Conservation (phyloP, 2,888 invertebrate species). For the Agrochola macilenta region DNA sequence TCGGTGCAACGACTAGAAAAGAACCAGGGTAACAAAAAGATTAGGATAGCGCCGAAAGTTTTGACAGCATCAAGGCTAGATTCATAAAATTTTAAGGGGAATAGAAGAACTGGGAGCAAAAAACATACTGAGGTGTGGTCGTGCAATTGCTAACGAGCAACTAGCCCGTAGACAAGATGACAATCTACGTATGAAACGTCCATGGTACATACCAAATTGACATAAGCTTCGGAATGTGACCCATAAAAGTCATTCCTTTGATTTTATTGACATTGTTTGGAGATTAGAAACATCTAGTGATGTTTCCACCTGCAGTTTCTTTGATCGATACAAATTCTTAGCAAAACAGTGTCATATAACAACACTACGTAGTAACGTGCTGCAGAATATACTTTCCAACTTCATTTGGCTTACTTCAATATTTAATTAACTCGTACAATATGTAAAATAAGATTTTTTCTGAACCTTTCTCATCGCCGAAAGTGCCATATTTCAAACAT, state of each 20-base stretch:
- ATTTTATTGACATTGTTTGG: slow-evolving; percentile 33
- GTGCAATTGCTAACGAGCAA: slow-evolving; percentile 33
- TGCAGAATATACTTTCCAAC: neutral
- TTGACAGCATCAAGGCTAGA: neutral
- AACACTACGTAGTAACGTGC: neutral
- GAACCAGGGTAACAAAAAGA: neutral
- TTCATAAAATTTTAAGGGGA: neutral
- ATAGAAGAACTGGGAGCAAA: neutral
- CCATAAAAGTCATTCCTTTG: slow-evolving; percentile 35
- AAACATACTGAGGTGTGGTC: slow-evolving; percentile 1
- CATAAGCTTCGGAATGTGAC: slow-evolving; percentile 43
- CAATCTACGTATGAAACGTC: slow-evolving; percentile 45
- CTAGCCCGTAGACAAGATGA: slow-evolving; percentile 26
- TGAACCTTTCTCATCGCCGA: neutral
- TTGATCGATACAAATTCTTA: slow-evolving; percentile 1
- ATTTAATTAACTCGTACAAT: neutral
- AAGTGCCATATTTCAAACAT: slow-evolving; percentile 14
- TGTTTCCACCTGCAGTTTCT: neutral
- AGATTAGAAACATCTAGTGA: slow-evolving; percentile 7
- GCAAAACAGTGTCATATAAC: neutral
- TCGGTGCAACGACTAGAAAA: neutral
- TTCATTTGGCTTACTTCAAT: neutral
- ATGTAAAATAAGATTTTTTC: neutral
- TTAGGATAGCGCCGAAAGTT: neutral
- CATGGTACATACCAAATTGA: slow-evolving; percentile 48